These are phyloP conservation scores for Clytia hemisphaerica DNA, from an alignment of 30 jellyfish, hydroid and myxozoan genomes.

Conservation along the genomic window DNA sequence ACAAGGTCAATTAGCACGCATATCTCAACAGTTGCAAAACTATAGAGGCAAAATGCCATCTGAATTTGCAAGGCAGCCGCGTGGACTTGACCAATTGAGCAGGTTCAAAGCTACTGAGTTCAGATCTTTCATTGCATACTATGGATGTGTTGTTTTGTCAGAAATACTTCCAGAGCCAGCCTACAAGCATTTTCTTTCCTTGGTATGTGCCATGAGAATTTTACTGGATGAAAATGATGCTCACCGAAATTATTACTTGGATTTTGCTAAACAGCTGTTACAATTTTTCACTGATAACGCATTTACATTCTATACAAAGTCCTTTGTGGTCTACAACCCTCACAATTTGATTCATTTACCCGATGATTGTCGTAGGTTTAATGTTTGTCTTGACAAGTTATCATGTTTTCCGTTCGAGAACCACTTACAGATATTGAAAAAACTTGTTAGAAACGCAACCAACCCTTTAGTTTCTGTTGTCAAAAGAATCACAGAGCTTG, in stretches of 20 bases:
- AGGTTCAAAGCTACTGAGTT: slow-evolving; percentile 38
- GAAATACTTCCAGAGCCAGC: not conserved
- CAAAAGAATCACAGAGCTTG: too few relatives aligned
- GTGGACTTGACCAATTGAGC: not conserved
- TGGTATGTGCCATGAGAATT: slow-evolving; percentile 5
- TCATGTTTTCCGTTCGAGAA: too few relatives aligned
- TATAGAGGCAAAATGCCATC: slow-evolving; percentile 11
- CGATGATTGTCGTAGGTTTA: too few relatives aligned
- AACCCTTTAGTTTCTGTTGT: too few relatives aligned
- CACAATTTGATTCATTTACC: slow-evolving; percentile 10
- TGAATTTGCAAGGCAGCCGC: slow-evolving; percentile 33
- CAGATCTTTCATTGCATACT: slow-evolving; percentile 20
- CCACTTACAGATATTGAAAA: too few relatives aligned
- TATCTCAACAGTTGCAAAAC: not conserved
- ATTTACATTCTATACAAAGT: not conserved
- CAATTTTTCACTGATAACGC: slow-evolving; percentile 13
- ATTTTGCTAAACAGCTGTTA: slow-evolving; percentile 16
- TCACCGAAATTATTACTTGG: not conserved
- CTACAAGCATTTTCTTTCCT: slow-evolving; percentile 5
- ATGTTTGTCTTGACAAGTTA: too few relatives aligned
- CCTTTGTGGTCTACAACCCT: slow-evolving; percentile 24
- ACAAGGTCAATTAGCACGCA: not conserved
- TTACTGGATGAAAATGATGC: slow-evolving; percentile 14
- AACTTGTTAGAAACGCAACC: too few relatives aligned
- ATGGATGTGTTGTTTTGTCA: slow-evolving; percentile 25